Percentiles rank a stretch among this genome's conserved stretches.
Evolutionary conservation across 2,113 vertebrate species (phyloP).

Genomic region (Paradoxurus hermaphroditus): DNA sequence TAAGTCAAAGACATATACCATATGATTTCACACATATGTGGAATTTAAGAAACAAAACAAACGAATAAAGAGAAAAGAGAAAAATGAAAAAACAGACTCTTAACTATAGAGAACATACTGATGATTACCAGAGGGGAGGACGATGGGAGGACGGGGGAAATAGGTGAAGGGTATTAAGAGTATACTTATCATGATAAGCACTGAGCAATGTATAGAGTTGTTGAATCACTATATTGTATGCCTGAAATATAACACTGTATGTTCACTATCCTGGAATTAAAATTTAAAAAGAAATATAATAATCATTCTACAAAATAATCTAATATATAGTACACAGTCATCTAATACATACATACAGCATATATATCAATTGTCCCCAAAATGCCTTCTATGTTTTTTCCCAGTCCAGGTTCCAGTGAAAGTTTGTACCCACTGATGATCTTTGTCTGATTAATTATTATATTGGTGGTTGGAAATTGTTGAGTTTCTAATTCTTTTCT

Average conservation of each 20-base stretch:
- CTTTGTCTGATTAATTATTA: neutral
- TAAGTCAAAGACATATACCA: too few relatives aligned
- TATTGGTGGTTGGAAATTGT: neutral
- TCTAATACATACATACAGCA: neutral
- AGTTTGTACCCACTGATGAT: neutral
- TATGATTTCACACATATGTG: too few relatives aligned
- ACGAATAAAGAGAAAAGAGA: too few relatives aligned
- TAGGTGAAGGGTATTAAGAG: neutral
- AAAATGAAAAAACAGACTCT: too few relatives aligned
- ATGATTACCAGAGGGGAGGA: neutral
- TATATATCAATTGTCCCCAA: neutral
- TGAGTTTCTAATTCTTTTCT: neutral
- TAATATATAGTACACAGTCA: neutral
- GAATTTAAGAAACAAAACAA: too few relatives aligned
- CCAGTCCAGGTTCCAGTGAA: neutral
- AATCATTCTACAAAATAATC: neutral
- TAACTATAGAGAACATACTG: neutral
- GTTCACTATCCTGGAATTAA: neutral
- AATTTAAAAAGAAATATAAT: neutral
- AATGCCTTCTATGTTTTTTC: neutral
- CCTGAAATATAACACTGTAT: neutral
- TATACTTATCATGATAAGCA: neutral
- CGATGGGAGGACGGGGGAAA: neutral
- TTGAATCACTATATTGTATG: neutral
- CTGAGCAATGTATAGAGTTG: neutral